Percentiles rank a stretch among this genome's conserved stretches.
phyloP scores from a whole-genome alignment of 2,797 vertebrate species.

The Macrochelys suwanniensis region DNA sequence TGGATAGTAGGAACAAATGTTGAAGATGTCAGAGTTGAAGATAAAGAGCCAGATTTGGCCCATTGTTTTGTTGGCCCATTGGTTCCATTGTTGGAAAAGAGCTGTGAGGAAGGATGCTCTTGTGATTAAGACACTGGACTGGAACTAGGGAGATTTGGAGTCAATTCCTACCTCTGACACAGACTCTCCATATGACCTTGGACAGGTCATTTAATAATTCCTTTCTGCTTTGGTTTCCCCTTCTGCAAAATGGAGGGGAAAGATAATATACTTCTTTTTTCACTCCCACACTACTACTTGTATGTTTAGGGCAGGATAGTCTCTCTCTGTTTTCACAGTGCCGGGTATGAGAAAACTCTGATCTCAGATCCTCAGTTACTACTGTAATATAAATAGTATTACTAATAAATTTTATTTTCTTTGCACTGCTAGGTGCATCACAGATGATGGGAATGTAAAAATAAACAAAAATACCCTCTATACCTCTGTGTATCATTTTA shows the following conservation, averaged over 20 bases:
- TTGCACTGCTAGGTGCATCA: not conserved
- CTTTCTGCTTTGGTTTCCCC: not conserved
- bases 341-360: not conserved
- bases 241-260: not conserved
- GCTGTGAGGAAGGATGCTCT: not conserved
- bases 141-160: not conserved
- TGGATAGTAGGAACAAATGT: not conserved
- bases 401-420: conserved; percentile 30
- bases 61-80: not conserved
- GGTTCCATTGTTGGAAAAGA: not conserved
- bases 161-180: not conserved
- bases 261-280: not conserved
- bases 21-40: not conserved
- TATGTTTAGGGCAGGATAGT: not conserved
- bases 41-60: not conserved
- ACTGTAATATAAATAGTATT: conserved; percentile 17
- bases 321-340: not conserved
- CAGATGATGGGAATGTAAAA: not conserved
- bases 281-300: not conserved
- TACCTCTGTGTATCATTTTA: not conserved
- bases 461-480: not conserved
- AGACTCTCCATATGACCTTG: not conserved
- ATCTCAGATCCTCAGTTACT: not conserved
- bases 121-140: not conserved
- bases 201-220: not conserved